Evolutionary conservation across 2,797 vertebrate species (phyloP), one percentile per base, ranked within the genome.

Genomic region (Neosalanx taihuensis): DNA sequence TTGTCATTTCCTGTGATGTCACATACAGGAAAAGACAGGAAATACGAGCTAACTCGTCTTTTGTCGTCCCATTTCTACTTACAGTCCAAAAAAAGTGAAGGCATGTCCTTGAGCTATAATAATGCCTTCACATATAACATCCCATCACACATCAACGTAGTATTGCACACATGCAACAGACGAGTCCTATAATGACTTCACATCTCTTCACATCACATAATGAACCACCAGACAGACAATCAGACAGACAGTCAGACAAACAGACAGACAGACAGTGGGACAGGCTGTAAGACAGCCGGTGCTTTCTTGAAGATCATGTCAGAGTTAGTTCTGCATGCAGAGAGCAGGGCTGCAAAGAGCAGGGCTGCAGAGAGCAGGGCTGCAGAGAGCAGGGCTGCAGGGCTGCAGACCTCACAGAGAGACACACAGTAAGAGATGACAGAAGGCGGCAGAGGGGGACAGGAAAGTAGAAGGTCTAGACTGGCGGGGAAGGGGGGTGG

Each of bases 401-500:
- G 78, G 17, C 30, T 0, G 41, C 56, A 64, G 17, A 26, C 23
- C 23, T 26, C 23, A 26, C 23, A 26, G 23, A 26, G 23, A 26
- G 23, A 26, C 23, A 26, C 23, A 26, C 23, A 26, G 23, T 26
- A 26, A 26, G 35, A 37, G 35, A 9, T 6, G 56, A 5, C 61
- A n/a, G 35, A 18, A 46, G 9, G 72, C 26, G 31, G 29, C 15
- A 31, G 56, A 30, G 29, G 51, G 33, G 51, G 60, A n/a, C 12
- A 31, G 51, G 17, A 57, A 79, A 85, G 78, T 30, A 67, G 91
- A 83, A 88, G 72, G 81, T 0, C 78, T 90, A 92, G 92, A 91
- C 92, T 89, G 92, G 89, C 87, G 78, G 92, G 89, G 31, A 88
- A 76, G 89, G 91, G 92, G 91, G 91, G 91, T 90, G 88, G 89